Evolutionary conservation across 2,113 vertebrate species (phyloP).

Genomic region (Sminthopsis crassicaudata): DNA sequence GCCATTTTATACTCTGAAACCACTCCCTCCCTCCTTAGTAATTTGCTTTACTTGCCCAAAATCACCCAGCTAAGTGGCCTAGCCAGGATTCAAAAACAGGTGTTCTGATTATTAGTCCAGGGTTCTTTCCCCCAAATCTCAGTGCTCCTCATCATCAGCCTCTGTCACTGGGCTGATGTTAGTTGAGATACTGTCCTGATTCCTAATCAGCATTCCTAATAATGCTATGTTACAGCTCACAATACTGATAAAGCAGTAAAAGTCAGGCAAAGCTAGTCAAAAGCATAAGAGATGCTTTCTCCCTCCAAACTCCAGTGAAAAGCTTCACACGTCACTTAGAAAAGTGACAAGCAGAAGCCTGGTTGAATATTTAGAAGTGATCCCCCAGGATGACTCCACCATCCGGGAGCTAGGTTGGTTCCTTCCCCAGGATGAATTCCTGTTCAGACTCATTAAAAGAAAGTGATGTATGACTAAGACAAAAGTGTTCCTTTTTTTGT

Average conservation of each 20-base stretch:
- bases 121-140: background rate
- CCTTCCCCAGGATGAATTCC: background rate
- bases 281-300: background rate
- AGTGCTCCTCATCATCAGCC: background rate
- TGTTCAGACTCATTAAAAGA: background rate
- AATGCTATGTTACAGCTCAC: background rate
- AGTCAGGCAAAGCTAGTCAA: background rate
- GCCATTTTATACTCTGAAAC: background rate
- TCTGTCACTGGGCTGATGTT: background rate
- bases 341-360: background rate
- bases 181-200: background rate
- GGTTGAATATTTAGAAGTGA: background rate
- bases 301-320: background rate
- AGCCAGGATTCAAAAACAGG: background rate
- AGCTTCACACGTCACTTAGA: background rate
- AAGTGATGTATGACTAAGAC: background rate
- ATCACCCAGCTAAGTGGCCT: background rate
- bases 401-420: background rate
- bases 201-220: too few relatives aligned
- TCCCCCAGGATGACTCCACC: background rate
- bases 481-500: background rate
- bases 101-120: background rate
- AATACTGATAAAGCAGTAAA: background rate
- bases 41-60: background rate
- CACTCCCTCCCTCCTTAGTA: background rate